Conservation (phyloP, 2,888 invertebrate species). For the Thera britannica region DNA sequence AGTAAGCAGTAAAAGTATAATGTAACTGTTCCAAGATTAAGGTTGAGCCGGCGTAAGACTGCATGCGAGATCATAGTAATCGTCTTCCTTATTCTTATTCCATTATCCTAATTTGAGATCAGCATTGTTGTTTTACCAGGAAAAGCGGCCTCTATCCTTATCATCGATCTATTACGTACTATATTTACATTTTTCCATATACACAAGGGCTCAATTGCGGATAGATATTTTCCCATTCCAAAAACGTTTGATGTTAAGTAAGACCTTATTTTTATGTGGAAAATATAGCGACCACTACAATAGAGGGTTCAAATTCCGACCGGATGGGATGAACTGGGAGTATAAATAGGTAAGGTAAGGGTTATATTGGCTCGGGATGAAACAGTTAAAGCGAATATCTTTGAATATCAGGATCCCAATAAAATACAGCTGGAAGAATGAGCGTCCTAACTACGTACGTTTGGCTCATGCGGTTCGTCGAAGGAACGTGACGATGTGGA, state of each 20-base stretch:
- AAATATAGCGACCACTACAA: constrained; percentile 23
- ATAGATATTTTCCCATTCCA: constrained; percentile 9
- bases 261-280: constrained; percentile 21
- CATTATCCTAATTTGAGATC: constrained; percentile 45
- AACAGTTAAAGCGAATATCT: constrained; percentile 9
- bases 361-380: constrained; percentile 13
- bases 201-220: background rate
- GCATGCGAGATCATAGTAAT: constrained; percentile 54
- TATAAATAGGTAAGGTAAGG: constrained; percentile 24
- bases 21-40: constrained; percentile 53
- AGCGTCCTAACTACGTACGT: constrained; percentile 35
- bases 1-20: constrained; percentile 46
- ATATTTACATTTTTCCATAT: constrained; percentile 6
- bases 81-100: constrained; percentile 53
- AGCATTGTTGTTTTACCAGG: constrained; percentile 48
- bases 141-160: constrained; percentile 42
- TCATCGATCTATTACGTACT: constrained; percentile 11
- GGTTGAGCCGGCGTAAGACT: constrained; percentile 41
- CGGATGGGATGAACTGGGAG: constrained; percentile 26
- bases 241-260: constrained; percentile 8
- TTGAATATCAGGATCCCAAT: background rate
- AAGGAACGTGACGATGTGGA: constrained; percentile 53
- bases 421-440: constrained; percentile 9
- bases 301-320: constrained; percentile 18
- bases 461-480: constrained; percentile 55